phyloP scores from a whole-genome alignment of 2,888 invertebrate species.

The Vannuccia rotundouncinata region DNA sequence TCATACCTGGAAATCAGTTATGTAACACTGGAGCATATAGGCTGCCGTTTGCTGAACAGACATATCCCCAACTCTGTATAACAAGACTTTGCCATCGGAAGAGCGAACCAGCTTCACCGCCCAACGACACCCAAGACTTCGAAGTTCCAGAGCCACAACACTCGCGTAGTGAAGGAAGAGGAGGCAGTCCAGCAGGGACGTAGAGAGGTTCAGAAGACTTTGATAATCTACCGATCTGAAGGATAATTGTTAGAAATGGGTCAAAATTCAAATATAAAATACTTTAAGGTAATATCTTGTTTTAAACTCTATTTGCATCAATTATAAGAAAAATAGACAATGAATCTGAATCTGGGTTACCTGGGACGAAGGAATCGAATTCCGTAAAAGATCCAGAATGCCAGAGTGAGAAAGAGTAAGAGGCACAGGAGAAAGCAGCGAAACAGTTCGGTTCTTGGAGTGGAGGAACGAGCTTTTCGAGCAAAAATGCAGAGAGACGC shows the following conservation, averaged over 20 bases:
- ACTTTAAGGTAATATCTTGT: too few species aligned
- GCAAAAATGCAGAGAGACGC: conserved; percentile 89
- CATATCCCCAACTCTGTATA: conserved; percentile 66
- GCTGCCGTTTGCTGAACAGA: conserved; percentile 91
- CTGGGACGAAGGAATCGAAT: conserved; percentile 74
- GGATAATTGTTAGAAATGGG: too few species aligned
- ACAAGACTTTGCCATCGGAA: conserved; percentile 84
- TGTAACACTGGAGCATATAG: conserved; percentile 86
- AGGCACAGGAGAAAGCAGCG: conserved; percentile 79
- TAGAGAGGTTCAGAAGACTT: background rate
- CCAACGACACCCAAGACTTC: conserved; percentile 81
- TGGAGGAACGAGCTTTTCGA: conserved; percentile 72
- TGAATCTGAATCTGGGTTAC: too few species aligned
- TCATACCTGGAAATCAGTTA: conserved; percentile 63
- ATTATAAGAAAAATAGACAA: too few species aligned
- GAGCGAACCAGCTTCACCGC: conserved; percentile 70
- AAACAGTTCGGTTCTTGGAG: conserved; percentile 84
- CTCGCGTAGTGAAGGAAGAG: conserved; percentile 89
- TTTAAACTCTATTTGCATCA: too few species aligned
- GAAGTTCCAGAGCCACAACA: conserved; percentile 81
- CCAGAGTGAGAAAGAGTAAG: conserved; percentile 81
- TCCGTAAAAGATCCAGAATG: conserved; percentile 95
- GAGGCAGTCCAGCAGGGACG: conserved; percentile 66
- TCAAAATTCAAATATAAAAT: too few species aligned
- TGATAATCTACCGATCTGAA: conserved; percentile 41